A percentile compares a stretch with the other conserved stretches of the same genome.
phyloP scores from a whole-genome alignment of 2,113 vertebrate genomes.

The Sturnus vulgaris region DNA sequence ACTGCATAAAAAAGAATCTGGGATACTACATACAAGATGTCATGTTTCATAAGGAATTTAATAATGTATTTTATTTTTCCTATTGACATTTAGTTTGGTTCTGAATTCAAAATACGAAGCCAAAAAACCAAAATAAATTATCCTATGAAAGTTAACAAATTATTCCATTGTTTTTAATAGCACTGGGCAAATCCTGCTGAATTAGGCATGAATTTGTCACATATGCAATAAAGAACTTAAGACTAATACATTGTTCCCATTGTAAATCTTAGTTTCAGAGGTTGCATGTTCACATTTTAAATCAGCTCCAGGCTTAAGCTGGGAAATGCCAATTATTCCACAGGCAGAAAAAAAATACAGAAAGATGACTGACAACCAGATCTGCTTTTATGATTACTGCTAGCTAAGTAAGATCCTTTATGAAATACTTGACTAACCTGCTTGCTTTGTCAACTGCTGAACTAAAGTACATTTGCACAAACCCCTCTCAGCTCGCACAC shows the following conservation, averaged over 20 bases:
- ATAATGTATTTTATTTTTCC: slow-evolving; percentile 49
- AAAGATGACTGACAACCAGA: neutral
- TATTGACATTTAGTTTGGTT: slow-evolving; percentile 58
- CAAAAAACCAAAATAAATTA: slow-evolving; percentile 43
- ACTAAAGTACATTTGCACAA: neutral
- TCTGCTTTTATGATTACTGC: neutral
- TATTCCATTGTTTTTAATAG: slow-evolving; percentile 53
- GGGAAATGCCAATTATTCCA: slow-evolving; percentile 13
- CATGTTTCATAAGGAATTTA: slow-evolving; percentile 32
- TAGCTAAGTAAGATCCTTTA: neutral
- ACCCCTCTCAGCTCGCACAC: neutral
- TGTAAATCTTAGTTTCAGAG: slow-evolving; percentile 38
- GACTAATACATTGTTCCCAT: slow-evolving; percentile 31
- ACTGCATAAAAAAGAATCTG: neutral
- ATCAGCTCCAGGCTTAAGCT: slow-evolving; percentile 50
- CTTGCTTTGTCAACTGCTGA: neutral
- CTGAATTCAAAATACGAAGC: slow-evolving; percentile 47
- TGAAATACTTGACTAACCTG: neutral
- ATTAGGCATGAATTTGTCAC: slow-evolving; percentile 47
- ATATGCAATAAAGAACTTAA: slow-evolving; percentile 25
- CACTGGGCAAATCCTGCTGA: slow-evolving; percentile 42
- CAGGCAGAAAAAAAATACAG: neutral
- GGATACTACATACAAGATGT: neutral
- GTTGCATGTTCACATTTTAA: slow-evolving; percentile 47
- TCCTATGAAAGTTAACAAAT: slow-evolving; percentile 60